Evolutionary conservation across 2,113 vertebrate species (phyloP), one percentile per base, ranked within the genome.

Genomic region (Tragulus kanchil): DNA sequence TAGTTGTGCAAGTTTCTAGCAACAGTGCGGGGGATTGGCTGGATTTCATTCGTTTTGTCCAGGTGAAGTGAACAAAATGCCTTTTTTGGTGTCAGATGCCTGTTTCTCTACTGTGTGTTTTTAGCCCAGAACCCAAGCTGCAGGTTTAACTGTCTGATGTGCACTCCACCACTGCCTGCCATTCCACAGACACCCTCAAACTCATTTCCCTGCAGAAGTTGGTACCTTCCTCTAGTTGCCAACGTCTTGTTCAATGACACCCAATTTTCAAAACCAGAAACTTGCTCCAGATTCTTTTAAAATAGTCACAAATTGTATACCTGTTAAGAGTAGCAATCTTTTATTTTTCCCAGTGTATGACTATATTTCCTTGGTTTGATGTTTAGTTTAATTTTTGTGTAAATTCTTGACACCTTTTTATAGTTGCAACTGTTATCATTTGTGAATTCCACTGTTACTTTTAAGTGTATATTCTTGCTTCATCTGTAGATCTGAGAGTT

Each of bases 401-500:
- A 45, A 85, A 54, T 71, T 84, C 26, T 94, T 92, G 28, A 62
- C 28, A 69, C 23, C 45, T 83, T 78, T 92, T 82, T 54, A 23
- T 89, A 84, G 48, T 83, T 26, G 78, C 92, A 69, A 59, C n/a
- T 84, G 8, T 75, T 62, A 36, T 26, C 50, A 50, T 69, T 92
- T 78, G 36, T 42, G 42, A 77, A 83, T 87, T 92, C 9, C 50
- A 4, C 45, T 64, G 1, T 54, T 75, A 17, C 64, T 75, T 61
- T 87, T 61, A 91, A 91, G 15, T 93, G 36, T 6, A 67, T 14
- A 65, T 65, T 95, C 56, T 96, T 81, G n/a, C 50, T 85, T 75
- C 12, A n/a, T 52, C 62, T 0, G 1, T 81, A 73, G 31, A 75
- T 75, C 23, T 85, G 71, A 65, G 58, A 71, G 42, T 42, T 89